Base-by-base conservation (phyloP, 2,113 vertebrate species). In the Sphyrna mokarran region DNA sequence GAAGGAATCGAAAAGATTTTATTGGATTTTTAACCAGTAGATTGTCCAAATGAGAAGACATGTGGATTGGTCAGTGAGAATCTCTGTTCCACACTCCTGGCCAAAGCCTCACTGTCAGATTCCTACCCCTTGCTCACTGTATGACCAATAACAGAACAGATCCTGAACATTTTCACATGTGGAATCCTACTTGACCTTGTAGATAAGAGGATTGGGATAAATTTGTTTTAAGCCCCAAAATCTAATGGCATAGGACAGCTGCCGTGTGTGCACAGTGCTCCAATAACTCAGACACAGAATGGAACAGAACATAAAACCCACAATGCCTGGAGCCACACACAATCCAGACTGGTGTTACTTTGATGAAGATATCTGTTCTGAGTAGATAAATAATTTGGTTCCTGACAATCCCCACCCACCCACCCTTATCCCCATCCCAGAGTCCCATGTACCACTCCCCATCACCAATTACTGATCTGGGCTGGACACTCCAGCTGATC, bases 121-220 rank as follows among this genome's bases (percentile, higher is more conserved):
- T 83, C 78, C n/a, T 83, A n/a, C 11, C 13, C 78, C 78, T 14
- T 83, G 78, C n/a, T 83, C 78, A 37, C 2, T 83, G 78, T 5
- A 18, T 18, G 14, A 40, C 78, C n/a, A 40, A n/a, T 83, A n/a
- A 83, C 78, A 18, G 70, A 8, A 16, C 14, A 5, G n/a, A 83
- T 3, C 14, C 78, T 5, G 14, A 20, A 9, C 37, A 83, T 37
- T 83, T 37, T n/a, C 3, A 80, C 76, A 40, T 20, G 54, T 89
- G 86, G 26, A 90, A 63, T 90, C 26, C 87, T 33, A 6, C 48
- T 54, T 90, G 87, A 90, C 87, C 26, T 61, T 90, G 54, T 3
- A 90, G 87, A 61, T 90, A 90, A 90, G 87, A 90, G 87, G 87
- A 63, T 90, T 54, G 29, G 58, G 87, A 90, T 90, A 90, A 63